Percentiles rank a stretch among this genome's conserved stretches.
phyloP scores from a whole-genome alignment of 2,113 vertebrate genomes.

The Arizona elegans region DNA sequence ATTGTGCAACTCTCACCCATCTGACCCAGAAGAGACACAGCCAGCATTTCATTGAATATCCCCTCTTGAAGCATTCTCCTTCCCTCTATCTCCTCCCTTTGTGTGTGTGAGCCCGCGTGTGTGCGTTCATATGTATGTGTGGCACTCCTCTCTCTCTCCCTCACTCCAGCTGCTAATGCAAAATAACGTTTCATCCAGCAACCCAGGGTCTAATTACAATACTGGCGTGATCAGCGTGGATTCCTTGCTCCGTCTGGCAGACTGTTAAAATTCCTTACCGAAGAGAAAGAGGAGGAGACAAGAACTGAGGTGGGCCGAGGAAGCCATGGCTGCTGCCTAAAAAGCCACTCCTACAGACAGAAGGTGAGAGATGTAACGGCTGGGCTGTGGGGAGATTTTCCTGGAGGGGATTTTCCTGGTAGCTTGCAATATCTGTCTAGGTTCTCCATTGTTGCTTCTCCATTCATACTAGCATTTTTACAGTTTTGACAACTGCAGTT shows the following conservation, averaged over 20 bases:
- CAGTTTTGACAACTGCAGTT: not conserved
- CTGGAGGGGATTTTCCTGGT: not conserved
- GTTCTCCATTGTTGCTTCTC: not conserved
- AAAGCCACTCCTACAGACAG: not conserved
- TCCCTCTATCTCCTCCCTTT: not conserved
- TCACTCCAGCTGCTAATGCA: not conserved
- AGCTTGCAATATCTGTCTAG: not conserved
- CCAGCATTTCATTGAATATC: not conserved
- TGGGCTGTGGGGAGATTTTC: not conserved
- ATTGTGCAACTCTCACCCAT: not conserved
- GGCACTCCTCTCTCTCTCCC: too few species aligned
- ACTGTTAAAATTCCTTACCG: not conserved
- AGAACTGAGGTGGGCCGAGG: slow-evolving; percentile 1
- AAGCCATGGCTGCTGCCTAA: slow-evolving; percentile 27
- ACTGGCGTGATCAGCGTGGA: slow-evolving; percentile 1
- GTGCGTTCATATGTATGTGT: not conserved
- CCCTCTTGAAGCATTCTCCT: not conserved
- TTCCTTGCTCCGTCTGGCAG: not conserved
- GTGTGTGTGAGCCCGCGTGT: not conserved
- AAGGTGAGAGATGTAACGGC: slow-evolving; percentile 15
- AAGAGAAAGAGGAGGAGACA: not conserved
- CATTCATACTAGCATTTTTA: not conserved
- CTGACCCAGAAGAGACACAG: not conserved
- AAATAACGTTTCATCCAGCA: not conserved
- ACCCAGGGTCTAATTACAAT: not conserved